Percentiles rank a stretch among this genome's conserved stretches.
phyloP scores from a whole-genome alignment of 2,113 vertebrate genomes.

The Ammodytes marinus region DNA sequence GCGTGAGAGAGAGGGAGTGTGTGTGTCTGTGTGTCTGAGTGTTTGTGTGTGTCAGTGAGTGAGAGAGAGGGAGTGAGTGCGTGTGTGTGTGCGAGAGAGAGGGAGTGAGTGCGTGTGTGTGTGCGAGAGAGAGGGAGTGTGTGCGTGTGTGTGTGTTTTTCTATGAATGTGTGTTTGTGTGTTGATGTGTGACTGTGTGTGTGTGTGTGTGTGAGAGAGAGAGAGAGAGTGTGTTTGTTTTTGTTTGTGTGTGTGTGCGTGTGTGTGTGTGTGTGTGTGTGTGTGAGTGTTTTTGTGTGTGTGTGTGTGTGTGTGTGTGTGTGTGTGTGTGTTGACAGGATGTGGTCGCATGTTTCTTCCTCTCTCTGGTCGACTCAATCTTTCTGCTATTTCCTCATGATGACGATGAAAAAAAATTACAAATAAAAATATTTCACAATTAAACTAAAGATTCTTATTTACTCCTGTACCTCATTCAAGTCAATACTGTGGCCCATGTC shows the following conservation, averaged over 20 bases:
- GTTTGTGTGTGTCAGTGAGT: no score
- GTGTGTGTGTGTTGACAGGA: constrained; percentile 55
- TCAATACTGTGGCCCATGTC: no score
- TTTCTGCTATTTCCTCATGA: constrained; percentile 45
- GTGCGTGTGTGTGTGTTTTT: neutral
- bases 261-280: constrained; percentile 26
- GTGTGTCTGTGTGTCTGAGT: neutral
- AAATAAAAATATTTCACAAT: neutral
- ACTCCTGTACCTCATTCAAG: no score
- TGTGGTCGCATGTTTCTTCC: constrained; percentile 72
- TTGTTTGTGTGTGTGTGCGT: neutral
- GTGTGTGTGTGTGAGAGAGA: constrained; percentile 4
- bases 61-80: no score
- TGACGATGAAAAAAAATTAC: constrained; percentile 26
- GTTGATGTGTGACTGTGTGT: neutral
- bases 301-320: constrained; percentile 19
- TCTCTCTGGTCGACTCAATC: constrained; percentile 49
- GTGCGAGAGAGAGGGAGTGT: neutral
- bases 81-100: no score
- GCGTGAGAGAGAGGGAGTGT: neutral
- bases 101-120: no score
- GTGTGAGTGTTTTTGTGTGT: neutral
- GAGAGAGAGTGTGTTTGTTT: constrained; percentile 20
- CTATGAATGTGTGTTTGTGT: neutral
- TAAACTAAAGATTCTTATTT: no score